Evolutionary conservation across 2,888 invertebrate species (phyloP).

Genomic region (Dione vanillae): DNA sequence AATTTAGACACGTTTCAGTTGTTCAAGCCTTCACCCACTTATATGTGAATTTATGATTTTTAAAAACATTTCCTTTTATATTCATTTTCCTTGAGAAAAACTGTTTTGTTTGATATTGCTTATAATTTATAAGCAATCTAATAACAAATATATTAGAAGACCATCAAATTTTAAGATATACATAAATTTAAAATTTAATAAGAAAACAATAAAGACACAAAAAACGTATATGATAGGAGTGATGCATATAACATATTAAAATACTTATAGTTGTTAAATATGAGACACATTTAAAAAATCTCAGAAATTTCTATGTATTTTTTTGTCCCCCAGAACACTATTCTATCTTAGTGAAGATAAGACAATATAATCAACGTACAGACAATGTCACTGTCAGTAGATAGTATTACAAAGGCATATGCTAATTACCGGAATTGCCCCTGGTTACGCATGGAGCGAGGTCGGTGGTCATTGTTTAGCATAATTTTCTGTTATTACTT

Average conservation of each 20-base stretch:
- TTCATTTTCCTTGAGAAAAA: background rate
- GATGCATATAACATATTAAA: too few species aligned
- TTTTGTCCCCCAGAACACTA: background rate
- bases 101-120: background rate
- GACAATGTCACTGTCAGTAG: background rate
- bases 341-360: background rate
- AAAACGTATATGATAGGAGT: too few species aligned
- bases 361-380: background rate
- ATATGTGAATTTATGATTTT: constrained; percentile 4
- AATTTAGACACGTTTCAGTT: constrained; percentile 25
- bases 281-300: too few species aligned
- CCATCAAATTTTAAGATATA: too few species aligned
- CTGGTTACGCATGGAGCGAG: constrained; percentile 38
- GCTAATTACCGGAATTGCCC: constrained; percentile 33
- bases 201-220: too few species aligned
- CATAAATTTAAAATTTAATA: too few species aligned
- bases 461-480: constrained; percentile 41
- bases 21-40: constrained; percentile 19
- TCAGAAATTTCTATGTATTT: too few species aligned
- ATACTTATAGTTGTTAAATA: too few species aligned
- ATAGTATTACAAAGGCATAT: constrained; percentile 3
- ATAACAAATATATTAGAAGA: too few species aligned
- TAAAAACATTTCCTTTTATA: background rate
- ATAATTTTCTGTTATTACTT: constrained; percentile 43
- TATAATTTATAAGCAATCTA: too few species aligned